Conservation (phyloP, 2,113 vertebrate genomes). For the Lagopus leucura region DNA sequence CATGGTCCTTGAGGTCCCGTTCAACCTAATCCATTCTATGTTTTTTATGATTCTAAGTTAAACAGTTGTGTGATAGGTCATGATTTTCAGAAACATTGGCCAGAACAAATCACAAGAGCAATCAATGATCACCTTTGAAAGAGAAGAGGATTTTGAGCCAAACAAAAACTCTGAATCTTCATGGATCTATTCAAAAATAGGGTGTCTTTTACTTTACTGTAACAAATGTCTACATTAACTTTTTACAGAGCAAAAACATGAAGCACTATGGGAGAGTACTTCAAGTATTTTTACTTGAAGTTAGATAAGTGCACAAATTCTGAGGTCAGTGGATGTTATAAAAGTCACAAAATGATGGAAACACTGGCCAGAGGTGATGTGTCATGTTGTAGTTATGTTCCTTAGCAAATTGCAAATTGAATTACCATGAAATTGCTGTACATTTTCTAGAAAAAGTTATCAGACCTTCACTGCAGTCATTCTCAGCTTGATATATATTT, state of each 20-base stretch:
- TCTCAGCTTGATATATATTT: background rate
- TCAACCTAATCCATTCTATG: no score
- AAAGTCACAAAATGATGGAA: background rate
- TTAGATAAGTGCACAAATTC: background rate
- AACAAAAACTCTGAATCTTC: background rate
- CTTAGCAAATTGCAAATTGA: background rate
- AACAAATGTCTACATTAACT: background rate
- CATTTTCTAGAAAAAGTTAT: background rate
- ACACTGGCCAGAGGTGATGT: fast-evolving
- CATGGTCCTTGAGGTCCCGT: no score
- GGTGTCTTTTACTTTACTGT: background rate
- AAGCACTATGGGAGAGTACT: fast-evolving
- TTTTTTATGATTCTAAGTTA: no score
- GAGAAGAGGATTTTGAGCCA: background rate
- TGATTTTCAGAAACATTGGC: background rate
- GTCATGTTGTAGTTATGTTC: background rate
- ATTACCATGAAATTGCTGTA: background rate
- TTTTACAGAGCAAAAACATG: background rate
- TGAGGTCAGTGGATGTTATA: background rate
- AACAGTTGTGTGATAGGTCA: background rate
- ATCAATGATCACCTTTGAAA: background rate
- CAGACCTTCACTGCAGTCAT: background rate
- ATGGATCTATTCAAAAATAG: background rate
- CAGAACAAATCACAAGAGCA: background rate
- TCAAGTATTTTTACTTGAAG: background rate